Percentiles rank a stretch among this genome's conserved stretches.
Evolutionary conservation across 2,113 vertebrate species (phyloP).

Genomic region (Numenius arquata): DNA sequence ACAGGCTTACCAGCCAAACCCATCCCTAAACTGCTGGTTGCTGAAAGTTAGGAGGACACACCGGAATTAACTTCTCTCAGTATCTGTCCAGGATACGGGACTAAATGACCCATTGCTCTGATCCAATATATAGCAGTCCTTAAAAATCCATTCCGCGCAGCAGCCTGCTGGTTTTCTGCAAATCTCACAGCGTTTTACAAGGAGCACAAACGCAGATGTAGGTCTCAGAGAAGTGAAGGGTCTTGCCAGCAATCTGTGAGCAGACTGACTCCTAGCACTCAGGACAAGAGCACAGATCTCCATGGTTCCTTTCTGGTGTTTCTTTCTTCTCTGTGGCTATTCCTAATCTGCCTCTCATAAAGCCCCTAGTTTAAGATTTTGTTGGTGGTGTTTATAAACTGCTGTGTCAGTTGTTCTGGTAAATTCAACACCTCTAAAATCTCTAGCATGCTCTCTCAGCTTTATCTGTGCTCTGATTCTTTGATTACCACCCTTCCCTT

Average conservation of each 20-base stretch:
- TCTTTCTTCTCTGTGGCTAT: not conserved
- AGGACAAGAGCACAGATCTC: not conserved
- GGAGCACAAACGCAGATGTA: not conserved
- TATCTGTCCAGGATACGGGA: not conserved
- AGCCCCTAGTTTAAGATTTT: not conserved
- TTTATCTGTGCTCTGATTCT: not conserved
- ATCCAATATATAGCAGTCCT: accelerated
- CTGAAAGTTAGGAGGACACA: not conserved
- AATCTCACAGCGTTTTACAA: not conserved
- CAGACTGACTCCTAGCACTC: not conserved
- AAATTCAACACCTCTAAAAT: not conserved
- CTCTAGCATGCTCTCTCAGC: not conserved
- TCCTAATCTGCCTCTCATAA: not conserved
- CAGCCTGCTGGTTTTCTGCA: not conserved
- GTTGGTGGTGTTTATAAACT: not conserved
- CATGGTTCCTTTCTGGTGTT: not conserved
- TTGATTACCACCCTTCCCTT: not conserved
- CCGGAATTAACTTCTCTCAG: not conserved
- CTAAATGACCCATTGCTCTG: not conserved
- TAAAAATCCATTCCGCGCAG: not conserved
- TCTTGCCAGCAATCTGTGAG: not conserved
- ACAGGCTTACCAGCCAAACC: not conserved
- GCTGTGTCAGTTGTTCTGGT: not conserved
- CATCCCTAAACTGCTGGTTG: not conserved
- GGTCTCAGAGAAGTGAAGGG: not conserved